Base-by-base conservation (phyloP, 2,113 vertebrate genomes). In the Aix galericulata region DNA sequence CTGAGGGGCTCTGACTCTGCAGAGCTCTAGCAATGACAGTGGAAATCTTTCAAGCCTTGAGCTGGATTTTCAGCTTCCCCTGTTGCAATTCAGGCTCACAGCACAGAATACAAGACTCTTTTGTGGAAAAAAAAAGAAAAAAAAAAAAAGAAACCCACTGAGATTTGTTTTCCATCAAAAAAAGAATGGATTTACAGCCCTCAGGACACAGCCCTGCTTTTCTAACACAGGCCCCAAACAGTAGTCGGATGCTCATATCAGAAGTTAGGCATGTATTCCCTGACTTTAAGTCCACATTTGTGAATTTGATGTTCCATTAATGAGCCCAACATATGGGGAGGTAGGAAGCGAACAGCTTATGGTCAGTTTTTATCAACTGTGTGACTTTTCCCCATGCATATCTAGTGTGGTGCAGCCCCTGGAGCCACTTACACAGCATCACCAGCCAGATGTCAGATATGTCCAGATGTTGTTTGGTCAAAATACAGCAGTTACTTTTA, bases 181-280 rank as follows among this genome's bases (percentile, higher is more conserved):
- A 87, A 93, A 86, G 94, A 95, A 94, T 93, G 74, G 86, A 96
- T 96, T 96, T 93, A 95, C 76, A 95, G 60, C 86, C 60, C 82
- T 95, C 86, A 83, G 79, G 82, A 96, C 76, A 64, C 3, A 58
- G 68, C 82, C 85, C 46, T 52, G 34, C 88, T 97, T 88, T 90
- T 93, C 88, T 93, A 94, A 90, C 64, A 68, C 34, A 36, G 34
- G 23, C 90, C 69, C 68, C 69, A 56, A 59, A 77, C 82, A 86
- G 93, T 31, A 78, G 40, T 78, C 1, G 11, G 82, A 81, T 90
- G 92, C 76, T 95, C 48, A 0, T 93, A 91, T 94, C 86, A 91
- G 82, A 82, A 72, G 58, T 64, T 71, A 85, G 55, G 75, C 81
- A 87, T 92, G 83, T 93, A 68, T 32, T 60, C 46, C 64, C 46